Evolutionary conservation across 2,113 vertebrate genomes (phyloP), one percentile per base, ranked within the genome.

Genomic region (Phodopus roborovskii): DNA sequence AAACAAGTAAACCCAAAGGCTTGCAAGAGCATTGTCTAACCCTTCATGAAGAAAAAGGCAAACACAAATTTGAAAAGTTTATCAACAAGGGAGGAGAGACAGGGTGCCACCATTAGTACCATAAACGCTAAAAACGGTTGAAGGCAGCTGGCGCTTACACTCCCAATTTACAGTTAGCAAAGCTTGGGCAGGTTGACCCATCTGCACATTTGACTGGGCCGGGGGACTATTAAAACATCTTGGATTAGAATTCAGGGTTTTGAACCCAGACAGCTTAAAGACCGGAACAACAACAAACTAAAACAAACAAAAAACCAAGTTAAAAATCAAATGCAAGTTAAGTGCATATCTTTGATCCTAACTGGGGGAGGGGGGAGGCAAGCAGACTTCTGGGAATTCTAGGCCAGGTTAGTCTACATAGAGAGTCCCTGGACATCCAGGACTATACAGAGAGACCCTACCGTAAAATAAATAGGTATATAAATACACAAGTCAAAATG

Each of bases 251-350:
- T 88, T 88, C 26, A n/a, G 70, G 58, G 28, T 60, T 92, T 50
- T 24, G 22, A 58, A 79, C 22, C 87, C n/a, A 3, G 33, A 81
- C 11, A 53, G 90, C 82, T 77, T 90, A 42, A 70, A 90, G 77
- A 62, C 26, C 22, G 0, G 33, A 87, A 30, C 42, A 88, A 70
- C 60, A 94, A 66, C 71, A 94, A 82, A 94, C 77, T 12, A 66
- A 88, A 45, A 68, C 45, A 81, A 94, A 78, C 26, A 75, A 95
- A 79, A 28, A 70, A 90, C 74, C 74, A 93, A 33, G 30, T 62
- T 66, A 66, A 45, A 39, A 50, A 68, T n/a, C 58, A 85, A 39
- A 33, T n/a, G 45, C 45, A 50, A 50, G 45, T 66, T 11, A n/a
- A 66, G 17, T 30, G 82, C 4, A 28, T 22, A 28, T 60, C 82